Conservation (phyloP, 2,113 vertebrate species). For the Camelus dromedarius region DNA sequence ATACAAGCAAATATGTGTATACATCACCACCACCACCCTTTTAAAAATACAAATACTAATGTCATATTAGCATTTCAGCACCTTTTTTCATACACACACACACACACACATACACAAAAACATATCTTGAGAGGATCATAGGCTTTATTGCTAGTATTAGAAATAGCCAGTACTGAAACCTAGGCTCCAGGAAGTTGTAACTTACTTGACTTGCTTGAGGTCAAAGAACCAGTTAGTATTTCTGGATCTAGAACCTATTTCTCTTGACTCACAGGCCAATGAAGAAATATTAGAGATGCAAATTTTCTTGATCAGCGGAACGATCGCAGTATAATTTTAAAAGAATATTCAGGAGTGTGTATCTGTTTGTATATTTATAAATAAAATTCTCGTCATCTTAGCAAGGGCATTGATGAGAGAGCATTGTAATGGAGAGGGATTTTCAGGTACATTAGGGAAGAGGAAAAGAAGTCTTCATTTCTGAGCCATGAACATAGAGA, state of each 20-base stretch:
- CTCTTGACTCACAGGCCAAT: not conserved
- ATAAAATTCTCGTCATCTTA: not conserved
- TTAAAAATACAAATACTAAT: not conserved
- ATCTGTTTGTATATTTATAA: not conserved
- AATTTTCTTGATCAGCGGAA: conserved; percentile 20
- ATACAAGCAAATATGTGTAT: not conserved
- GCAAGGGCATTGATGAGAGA: conserved; percentile 2
- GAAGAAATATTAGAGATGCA: conserved; percentile 31
- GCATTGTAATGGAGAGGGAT: conserved; percentile 4
- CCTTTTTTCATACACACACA: not conserved
- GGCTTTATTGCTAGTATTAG: conserved; percentile 18
- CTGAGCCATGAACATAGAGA: not conserved
- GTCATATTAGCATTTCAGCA: not conserved
- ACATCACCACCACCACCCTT: not conserved
- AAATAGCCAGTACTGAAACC: conserved; percentile 43
- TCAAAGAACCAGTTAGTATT: not conserved
- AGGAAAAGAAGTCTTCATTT: not conserved
- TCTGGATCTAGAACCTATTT: conserved; percentile 4
- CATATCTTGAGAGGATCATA: not conserved
- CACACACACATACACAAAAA: not conserved
- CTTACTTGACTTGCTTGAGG: conserved; percentile 35
- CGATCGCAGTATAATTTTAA: not conserved
- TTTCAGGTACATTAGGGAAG: not conserved
- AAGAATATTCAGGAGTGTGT: conserved; percentile 22
- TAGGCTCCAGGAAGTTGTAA: conserved; percentile 21